Evolutionary conservation across 2,888 invertebrate genomes (phyloP).

Genomic region (Plagodis pulveraria): DNA sequence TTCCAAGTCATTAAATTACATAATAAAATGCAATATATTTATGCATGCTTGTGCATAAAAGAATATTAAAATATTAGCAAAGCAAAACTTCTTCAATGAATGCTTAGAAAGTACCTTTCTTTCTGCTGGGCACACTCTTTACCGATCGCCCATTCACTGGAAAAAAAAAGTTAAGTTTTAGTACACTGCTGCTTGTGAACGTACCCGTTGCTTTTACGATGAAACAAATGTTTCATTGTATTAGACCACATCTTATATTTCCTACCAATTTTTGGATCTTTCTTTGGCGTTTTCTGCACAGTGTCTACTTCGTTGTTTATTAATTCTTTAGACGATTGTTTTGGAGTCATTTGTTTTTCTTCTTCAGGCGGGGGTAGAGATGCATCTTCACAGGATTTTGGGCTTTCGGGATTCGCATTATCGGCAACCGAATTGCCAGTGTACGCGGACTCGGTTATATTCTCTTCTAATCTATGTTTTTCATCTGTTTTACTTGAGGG

Average conservation of each 20-base stretch:
- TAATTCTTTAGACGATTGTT: constrained; percentile 46
- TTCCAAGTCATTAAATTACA: too few species aligned
- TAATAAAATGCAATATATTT: too few species aligned
- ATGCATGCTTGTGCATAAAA: neutral
- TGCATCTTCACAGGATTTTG: constrained; percentile 19
- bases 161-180: constrained; percentile 45
- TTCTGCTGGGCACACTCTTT: constrained; percentile 59
- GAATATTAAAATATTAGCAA: constrained; percentile 1
- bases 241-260: constrained; percentile 53
- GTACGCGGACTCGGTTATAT: constrained; percentile 5
- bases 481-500: constrained; percentile 3
- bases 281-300: constrained; percentile 48
- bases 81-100: constrained; percentile 16
- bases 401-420: constrained; percentile 13
- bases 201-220: constrained; percentile 37
- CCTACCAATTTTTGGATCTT: constrained; percentile 64
- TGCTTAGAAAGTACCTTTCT: constrained; percentile 58
- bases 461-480: constrained; percentile 17
- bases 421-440: constrained; percentile 17
- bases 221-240: constrained; percentile 47
- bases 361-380: constrained; percentile 9
- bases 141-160: constrained; percentile 66
- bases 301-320: constrained; percentile 46
- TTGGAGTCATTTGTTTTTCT: constrained; percentile 31
- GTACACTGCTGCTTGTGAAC: constrained; percentile 35